Evolutionary conservation across 1,140 invertebrate genomes (phyloP).

Genomic region (Drosophila mauritiana): DNA sequence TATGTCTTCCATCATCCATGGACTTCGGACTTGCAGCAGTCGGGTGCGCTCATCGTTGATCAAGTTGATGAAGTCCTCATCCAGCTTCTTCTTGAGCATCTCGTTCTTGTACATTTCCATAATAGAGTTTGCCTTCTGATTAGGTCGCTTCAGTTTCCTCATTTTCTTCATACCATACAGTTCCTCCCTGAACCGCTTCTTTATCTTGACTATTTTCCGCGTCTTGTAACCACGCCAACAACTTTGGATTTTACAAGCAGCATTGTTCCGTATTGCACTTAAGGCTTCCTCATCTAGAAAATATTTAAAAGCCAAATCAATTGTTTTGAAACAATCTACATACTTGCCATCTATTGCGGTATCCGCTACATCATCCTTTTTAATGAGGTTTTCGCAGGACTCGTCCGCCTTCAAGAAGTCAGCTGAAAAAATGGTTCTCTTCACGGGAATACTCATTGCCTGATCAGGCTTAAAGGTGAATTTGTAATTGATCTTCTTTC

Average conservation of each 20-base stretch:
- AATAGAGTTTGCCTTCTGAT: conserved; percentile 43
- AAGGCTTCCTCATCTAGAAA: conserved; percentile 31
- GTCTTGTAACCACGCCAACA: conserved; percentile 84
- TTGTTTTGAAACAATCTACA: neutral
- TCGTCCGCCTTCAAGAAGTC: conserved; percentile 63
- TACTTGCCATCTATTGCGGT: conserved; percentile 23
- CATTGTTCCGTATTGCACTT: conserved; percentile 38
- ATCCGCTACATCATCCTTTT: conserved; percentile 19
- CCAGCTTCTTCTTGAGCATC: conserved; percentile 64
- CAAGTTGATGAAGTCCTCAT: conserved; percentile 85
- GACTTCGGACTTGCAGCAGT: conserved; percentile 86
- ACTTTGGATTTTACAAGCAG: conserved; percentile 85
- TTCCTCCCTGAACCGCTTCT: conserved; percentile 80
- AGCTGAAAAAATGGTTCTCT: conserved; percentile 69
- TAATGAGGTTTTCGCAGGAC: conserved; percentile 47
- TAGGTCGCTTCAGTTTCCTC: conserved; percentile 62
- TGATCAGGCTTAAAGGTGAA: conserved; percentile 76
- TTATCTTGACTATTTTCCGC: conserved; percentile 75
- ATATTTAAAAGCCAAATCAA: neutral
- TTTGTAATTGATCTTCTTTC: conserved; percentile 62
- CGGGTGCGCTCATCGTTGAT: conserved; percentile 86
- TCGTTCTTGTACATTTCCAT: conserved; percentile 85
- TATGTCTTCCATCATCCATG: conserved; percentile 89
- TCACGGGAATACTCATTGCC: conserved; percentile 73
- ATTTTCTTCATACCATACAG: conserved; percentile 84